A percentile compares a stretch with the other conserved stretches of the same genome.
Conservation (phyloP, 2,797 vertebrate genomes). For the Sternotherus odoratus region DNA sequence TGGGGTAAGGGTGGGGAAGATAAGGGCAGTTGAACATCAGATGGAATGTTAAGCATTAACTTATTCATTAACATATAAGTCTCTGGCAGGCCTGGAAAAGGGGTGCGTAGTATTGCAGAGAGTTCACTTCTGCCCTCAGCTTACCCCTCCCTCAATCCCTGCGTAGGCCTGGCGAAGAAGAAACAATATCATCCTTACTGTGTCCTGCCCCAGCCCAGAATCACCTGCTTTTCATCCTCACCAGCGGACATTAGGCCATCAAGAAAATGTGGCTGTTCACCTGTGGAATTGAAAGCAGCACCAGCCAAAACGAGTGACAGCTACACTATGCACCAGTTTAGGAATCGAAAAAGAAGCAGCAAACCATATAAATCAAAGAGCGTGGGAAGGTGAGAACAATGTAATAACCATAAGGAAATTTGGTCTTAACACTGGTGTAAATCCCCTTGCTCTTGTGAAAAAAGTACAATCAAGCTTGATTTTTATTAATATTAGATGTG, state of each 20-base stretch:
- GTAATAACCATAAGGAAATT: slow-evolving; percentile 8
- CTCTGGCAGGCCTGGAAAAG: not conserved
- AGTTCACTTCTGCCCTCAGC: not conserved
- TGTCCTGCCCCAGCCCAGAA: not conserved
- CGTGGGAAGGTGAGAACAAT: not conserved
- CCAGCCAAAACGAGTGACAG: not conserved
- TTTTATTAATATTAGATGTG: not conserved
- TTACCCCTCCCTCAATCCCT: not conserved
- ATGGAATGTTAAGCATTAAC: not conserved
- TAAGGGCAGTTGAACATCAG: not conserved
- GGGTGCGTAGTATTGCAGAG: not conserved
- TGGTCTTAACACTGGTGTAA: not conserved
- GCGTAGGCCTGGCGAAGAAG: not conserved
- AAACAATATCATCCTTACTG: not conserved
- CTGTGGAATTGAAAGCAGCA: not conserved
- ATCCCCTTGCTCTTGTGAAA: not conserved
- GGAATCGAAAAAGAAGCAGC: not conserved
- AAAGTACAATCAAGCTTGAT: not conserved
- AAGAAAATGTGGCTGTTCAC: not conserved
- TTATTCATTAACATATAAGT: not conserved
- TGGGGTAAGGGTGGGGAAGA: not conserved
- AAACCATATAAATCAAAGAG: not conserved
- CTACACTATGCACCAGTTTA: not conserved
- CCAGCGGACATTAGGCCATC: not conserved
- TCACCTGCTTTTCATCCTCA: not conserved